A percentile compares a stretch with the other conserved stretches of the same genome.
Conservation (phyloP, 2,888 invertebrate genomes). For the Eupeodes luniger region DNA sequence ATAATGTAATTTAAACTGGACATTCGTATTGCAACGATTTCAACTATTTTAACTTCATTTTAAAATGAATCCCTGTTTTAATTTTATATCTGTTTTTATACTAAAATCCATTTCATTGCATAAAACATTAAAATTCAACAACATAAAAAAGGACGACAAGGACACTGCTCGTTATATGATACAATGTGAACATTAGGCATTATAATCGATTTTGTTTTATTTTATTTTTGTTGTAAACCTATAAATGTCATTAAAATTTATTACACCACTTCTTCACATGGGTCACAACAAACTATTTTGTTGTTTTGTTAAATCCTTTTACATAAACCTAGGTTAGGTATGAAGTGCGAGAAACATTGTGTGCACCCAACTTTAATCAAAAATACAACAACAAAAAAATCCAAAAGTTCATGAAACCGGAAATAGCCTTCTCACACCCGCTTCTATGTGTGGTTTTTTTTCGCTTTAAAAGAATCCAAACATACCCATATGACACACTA, state of each 20-base stretch:
- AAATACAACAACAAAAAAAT: not conserved
- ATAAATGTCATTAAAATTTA: conserved; percentile 26
- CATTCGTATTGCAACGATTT: too few species aligned
- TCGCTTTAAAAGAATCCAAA: not conserved
- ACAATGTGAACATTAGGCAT: not conserved
- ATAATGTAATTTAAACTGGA: too few species aligned
- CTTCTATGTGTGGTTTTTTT: not conserved
- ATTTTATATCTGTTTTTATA: too few species aligned
- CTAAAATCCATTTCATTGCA: not conserved
- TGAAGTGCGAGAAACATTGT: not conserved
- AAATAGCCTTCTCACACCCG: conserved; percentile 6
- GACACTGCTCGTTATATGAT: too few species aligned
- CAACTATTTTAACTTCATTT: too few species aligned
- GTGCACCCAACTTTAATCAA: conserved; percentile 1
- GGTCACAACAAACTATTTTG: not conserved
- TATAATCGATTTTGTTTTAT: not conserved
- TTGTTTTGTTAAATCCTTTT: not conserved
- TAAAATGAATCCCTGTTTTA: too few species aligned
- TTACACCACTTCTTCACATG: not conserved
- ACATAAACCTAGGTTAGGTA: not conserved
- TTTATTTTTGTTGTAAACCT: conserved; percentile 1
- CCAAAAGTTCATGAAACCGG: conserved; percentile 18
- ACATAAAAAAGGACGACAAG: not conserved
- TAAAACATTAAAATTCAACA: not conserved
- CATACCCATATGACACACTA: not conserved